Evolutionary conservation across 2,797 vertebrate genomes (phyloP).

Genomic region (Alauda arvensis): DNA sequence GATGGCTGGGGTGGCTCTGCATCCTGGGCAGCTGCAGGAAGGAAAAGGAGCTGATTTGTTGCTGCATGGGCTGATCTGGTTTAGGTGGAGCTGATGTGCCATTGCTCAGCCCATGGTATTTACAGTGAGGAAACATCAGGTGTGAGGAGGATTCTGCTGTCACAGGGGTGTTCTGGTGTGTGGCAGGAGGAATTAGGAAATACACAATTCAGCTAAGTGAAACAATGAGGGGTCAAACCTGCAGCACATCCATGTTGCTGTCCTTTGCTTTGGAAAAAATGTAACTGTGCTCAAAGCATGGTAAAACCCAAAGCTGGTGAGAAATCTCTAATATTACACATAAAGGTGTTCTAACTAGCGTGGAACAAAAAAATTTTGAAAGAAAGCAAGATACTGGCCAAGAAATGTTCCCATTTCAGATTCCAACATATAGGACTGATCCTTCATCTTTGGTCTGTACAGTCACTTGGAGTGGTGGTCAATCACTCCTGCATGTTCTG

Average conservation of each 20-base stretch:
- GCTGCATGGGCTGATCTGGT: background rate
- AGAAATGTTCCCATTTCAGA: background rate
- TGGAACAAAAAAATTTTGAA: fast-evolving
- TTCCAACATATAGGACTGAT: background rate
- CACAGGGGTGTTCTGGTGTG: background rate
- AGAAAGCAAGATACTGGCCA: background rate
- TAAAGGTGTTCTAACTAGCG: background rate
- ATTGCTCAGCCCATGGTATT: background rate
- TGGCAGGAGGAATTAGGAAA: constrained; percentile 5
- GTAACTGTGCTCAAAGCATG: background rate
- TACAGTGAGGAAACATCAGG: background rate
- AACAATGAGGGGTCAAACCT: background rate
- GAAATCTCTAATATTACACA: background rate
- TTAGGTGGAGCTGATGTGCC: background rate
- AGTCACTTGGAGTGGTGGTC: background rate
- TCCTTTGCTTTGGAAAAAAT: background rate
- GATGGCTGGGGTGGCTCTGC: background rate
- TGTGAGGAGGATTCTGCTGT: background rate
- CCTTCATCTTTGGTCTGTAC: background rate
- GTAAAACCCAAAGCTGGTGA: background rate
- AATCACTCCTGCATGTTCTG: background rate
- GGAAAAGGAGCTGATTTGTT: background rate
- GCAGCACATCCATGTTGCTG: constrained; percentile 1
- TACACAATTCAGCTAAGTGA: background rate
- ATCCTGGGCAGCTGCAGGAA: background rate